Conservation (phyloP, 2,888 invertebrate genomes). For the Apodemia hepburni region DNA sequence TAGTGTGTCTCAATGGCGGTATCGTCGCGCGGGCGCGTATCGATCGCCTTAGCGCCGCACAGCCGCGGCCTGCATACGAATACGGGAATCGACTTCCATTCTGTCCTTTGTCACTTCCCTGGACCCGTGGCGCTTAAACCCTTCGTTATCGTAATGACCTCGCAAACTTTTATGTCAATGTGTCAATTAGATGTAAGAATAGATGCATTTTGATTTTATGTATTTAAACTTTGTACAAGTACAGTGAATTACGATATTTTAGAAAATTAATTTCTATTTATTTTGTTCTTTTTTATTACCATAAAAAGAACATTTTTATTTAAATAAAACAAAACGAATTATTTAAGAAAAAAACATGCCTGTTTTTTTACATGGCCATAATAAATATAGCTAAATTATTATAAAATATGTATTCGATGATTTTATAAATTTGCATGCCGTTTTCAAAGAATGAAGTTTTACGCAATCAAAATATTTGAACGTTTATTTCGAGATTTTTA, state of each 20-base stretch:
- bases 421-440: too few species aligned
- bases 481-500: conserved; percentile 3
- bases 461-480: neutral
- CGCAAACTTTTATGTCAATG: conserved; percentile 52
- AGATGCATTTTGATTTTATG: neutral
- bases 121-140: conserved; percentile 55
- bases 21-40: conserved; percentile 75
- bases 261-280: too few species aligned
- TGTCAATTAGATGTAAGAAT: conserved; percentile 23
- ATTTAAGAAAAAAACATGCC: too few species aligned
- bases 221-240: too few species aligned
- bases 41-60: conserved; percentile 55
- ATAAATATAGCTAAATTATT: too few species aligned
- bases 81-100: conserved; percentile 67
- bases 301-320: too few species aligned
- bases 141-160: conserved; percentile 60
- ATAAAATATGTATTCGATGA: too few species aligned
- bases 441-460: neutral
- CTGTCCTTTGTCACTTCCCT: conserved; percentile 67
- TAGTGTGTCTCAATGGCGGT: conserved; percentile 47
- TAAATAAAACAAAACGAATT: too few species aligned
- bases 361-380: too few species aligned
- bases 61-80: conserved; percentile 75
- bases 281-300: too few species aligned
- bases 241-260: too few species aligned